Evolutionary conservation across 2,888 invertebrate species (phyloP).

Genomic region (Oscheius sp.): DNA sequence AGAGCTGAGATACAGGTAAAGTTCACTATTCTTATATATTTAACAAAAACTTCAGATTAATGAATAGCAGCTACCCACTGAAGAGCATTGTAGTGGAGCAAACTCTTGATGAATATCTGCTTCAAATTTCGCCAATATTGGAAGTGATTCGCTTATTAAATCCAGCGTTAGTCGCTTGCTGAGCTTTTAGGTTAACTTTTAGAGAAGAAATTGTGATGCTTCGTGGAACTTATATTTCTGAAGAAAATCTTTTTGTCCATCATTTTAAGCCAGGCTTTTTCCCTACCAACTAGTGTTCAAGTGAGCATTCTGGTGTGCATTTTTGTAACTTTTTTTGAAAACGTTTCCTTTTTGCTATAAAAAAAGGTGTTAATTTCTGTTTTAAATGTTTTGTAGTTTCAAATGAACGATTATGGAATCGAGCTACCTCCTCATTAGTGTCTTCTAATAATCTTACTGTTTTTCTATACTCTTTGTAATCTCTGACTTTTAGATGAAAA

Average conservation of each 20-base stretch:
- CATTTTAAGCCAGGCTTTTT: constrained; percentile 21
- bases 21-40: not conserved
- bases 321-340: not conserved
- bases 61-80: constrained; percentile 14
- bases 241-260: constrained; percentile 18
- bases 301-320: not conserved
- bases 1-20: constrained; percentile 10
- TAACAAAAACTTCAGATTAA: not conserved
- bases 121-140: constrained; percentile 9
- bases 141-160: constrained; percentile 7
- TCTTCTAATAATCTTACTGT: no score
- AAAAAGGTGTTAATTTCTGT: not conserved
- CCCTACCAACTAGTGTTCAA: not conserved
- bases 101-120: constrained; percentile 9
- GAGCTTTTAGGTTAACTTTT: not conserved
- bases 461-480: no score
- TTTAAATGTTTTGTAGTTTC: constrained; percentile 15
- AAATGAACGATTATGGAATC: not conserved
- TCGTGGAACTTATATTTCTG: constrained; percentile 13
- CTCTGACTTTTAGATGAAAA: no score
- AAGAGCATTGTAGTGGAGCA: constrained; percentile 10
- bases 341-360: not conserved
- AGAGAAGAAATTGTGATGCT: constrained; percentile 21
- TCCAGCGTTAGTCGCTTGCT: constrained; percentile 5
- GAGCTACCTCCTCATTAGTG: no score